A percentile compares a stretch with the other conserved stretches of the same genome.
Conservation (phyloP, 2,797 vertebrate species). For the Sorex maritimensis region DNA sequence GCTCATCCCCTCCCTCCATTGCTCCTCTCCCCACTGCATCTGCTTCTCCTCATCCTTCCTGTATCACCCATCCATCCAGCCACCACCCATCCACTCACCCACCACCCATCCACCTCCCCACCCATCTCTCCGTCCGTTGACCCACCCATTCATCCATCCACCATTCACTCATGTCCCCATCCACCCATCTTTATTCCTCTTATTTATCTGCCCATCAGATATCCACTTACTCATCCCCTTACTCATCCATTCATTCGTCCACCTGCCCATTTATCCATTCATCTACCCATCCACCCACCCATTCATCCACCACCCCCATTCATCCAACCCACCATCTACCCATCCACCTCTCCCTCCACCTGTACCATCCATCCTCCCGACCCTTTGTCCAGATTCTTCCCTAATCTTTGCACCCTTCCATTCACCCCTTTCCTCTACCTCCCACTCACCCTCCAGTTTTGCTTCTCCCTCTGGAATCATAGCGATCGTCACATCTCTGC, state of each 20-base stretch:
- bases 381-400: not conserved
- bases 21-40: too few species aligned
- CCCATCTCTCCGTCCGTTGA: too few species aligned
- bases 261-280: too few species aligned
- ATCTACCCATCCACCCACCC: too few species aligned
- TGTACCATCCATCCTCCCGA: not conserved
- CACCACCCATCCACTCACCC: not conserved
- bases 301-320: not conserved
- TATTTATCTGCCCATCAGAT: too few species aligned
- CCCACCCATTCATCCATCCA: not conserved
- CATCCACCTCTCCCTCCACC: not conserved
- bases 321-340: too few species aligned
- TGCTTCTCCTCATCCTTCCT: too few species aligned
- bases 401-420: not conserved
- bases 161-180: not conserved
- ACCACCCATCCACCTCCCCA: too few species aligned
- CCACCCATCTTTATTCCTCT: not conserved
- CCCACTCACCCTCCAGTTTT: rapidly evolving
- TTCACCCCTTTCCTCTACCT: not conserved
- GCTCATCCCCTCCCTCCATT: too few species aligned
- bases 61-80: not conserved
- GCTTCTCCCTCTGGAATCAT: not conserved
- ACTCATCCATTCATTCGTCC: not conserved
- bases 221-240: not conserved
- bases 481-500: not conserved